Evolutionary conservation across 2,888 invertebrate species (phyloP), one percentile per base, ranked within the genome.

Genomic region (Cephus runcator): DNA sequence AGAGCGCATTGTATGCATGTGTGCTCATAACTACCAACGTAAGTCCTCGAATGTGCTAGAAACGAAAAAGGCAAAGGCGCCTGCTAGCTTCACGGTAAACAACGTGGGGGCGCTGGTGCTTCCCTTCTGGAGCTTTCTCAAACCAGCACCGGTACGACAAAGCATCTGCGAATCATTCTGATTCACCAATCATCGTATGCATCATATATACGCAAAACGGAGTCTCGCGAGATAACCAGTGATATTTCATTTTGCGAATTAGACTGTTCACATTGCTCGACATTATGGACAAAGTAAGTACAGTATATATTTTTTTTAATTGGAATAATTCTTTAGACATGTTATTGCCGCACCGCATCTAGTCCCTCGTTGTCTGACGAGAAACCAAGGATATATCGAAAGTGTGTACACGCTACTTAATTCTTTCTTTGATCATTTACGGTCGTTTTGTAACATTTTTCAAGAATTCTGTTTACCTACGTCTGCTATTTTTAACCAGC

Each of bases 151-250:
- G 71, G 71, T 34, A 71, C 4, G 15, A 71, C 71, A 4, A 56
- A 23, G 71, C 71, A 31, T 31, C 34, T 34, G 71, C 56, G 56
- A 56, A 56, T 56, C 56, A 56, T 23, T 56, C 56, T 71, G 33
- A 71, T 71, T 71, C 34, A 71, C 71, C 33, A 71, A 34, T 71
- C 71, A 71, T 71, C 71, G 31, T 71, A 71, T 71, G 34, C 71
- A 71, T 33, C 12, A 31, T 23, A 56, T 23, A 9, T 56, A 56
- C 56, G 71, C 6, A 31, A 9, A 33, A 12, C 34, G 1, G 33
- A 71, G 31, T 33, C 33, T n/a, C 71, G 9, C 34, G 31, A 34
- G 34, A 34, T 71, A 71, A 34, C 34, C 12, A 34, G 33, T 31
- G 71, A 71, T 31, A 71, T 71, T 71, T 71, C 34, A 33, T 71